These are phyloP conservation scores for roundworm (Caenorhabditis elegans) DNA, from an alignment of 1,140 invertebrate species.

Conservation along the genomic window DNA sequence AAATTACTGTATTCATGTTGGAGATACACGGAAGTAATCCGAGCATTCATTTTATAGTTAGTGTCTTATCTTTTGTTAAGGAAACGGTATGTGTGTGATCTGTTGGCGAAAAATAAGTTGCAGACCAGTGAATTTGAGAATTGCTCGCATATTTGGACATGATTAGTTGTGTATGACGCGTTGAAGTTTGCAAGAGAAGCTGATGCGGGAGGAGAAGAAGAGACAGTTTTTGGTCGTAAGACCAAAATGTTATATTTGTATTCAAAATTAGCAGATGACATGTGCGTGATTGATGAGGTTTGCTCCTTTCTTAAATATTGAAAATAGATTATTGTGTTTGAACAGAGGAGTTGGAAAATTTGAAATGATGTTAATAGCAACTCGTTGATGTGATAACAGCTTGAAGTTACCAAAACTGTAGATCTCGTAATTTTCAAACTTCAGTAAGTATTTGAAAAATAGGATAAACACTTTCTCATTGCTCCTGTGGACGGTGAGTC, in stretches of 20 bases:
- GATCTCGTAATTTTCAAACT: too few relatives aligned
- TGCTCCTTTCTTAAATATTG: not conserved
- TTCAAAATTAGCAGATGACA: not conserved
- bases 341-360: too few relatives aligned
- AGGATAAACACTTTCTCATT: too few relatives aligned
- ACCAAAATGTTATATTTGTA: not conserved
- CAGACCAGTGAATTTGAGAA: not conserved
- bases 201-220: not conserved
- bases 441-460: too few relatives aligned
- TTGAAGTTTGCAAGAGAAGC: not conserved
- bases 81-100: not conserved
- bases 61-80: not conserved
- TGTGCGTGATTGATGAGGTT: not conserved
- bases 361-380: too few relatives aligned
- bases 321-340: too few relatives aligned
- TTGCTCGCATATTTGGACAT: not conserved
- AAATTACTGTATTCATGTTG: not conserved
- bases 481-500: too few relatives aligned
- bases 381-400: too few relatives aligned
- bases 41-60: not conserved
- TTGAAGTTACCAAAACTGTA: too few relatives aligned
- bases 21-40: not conserved
- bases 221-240: not conserved
- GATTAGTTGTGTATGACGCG: not conserved
- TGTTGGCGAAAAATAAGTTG: slow-evolving; percentile 3